Base-by-base conservation (phyloP, 2,797 vertebrate genomes). In the Neoniphon sammara region DNA sequence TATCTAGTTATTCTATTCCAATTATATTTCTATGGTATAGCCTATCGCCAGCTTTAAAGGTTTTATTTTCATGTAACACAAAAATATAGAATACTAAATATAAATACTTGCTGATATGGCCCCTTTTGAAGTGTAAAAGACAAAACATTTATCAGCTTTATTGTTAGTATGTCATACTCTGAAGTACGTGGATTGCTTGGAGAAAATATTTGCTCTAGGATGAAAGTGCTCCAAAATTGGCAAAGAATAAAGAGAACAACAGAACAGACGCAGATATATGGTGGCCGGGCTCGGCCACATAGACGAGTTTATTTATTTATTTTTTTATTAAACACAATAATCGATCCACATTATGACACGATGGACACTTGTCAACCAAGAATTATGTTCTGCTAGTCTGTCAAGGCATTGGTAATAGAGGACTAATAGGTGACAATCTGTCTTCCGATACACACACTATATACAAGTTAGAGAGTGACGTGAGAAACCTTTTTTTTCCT, bases 301-400 rank as follows among this genome's bases (percentile, higher is more conserved):
- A 89, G 85, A 89, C 76, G 77, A 81, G 77, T 88, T 89, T 88
- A 87, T 93, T 93, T 18, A 64, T 65, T 74, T 88, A 68, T 72
- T 90, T 87, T 91, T 90, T 85, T 87, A 92, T 78, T 92, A 92
- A 93, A 93, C 93, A 93, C 93, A 91, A 87, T 88, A 90, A 85
- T 88, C 61, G 78, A 91, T 89, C 71, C 91, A 93, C 91, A 89
- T 86, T 77, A 91, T 91, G 85, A 88, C 87, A 91, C 60, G 87
- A 92, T 87, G 86, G 76, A 91, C 85, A 91, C 74, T 82, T 89
- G 87, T 78, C 87, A 88, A 76, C 84, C 71, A 57, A 88, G 86
- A 83, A 82, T 81, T 79, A 80, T 72, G 68, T 69, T 87, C 84
- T 78, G 85, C 88, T 75, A 57, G 86, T 89, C 84, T 84, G 74